Evolutionary conservation across 2,797 vertebrate genomes (phyloP).

Genomic region (Sylvilagus floridanus): DNA sequence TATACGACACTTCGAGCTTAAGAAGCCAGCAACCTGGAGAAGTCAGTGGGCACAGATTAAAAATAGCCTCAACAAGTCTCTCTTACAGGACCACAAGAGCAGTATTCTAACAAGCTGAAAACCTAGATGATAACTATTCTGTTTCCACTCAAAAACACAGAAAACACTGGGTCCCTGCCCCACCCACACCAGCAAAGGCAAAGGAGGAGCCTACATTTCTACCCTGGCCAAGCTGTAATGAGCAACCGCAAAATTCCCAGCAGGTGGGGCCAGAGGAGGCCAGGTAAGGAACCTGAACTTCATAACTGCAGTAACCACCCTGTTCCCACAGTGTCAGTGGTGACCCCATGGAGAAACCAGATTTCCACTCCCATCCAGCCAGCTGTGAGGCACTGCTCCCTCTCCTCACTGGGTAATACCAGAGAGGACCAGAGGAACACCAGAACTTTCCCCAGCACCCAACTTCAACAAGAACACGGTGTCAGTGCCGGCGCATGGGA

Average conservation of each 20-base stretch:
- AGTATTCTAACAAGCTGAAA: neutral
- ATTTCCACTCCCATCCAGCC: neutral
- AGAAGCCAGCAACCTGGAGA: conserved; percentile 10
- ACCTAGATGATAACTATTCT: neutral
- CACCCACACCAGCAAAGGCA: neutral
- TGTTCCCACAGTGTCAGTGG: neutral
- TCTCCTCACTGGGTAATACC: neutral
- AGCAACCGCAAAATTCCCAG: neutral
- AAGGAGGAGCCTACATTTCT: neutral
- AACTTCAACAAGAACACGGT: neutral
- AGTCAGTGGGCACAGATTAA: neutral
- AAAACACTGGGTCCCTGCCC: neutral
- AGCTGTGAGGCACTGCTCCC: neutral
- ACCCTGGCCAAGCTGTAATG: neutral
- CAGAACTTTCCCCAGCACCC: neutral
- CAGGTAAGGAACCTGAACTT: neutral
- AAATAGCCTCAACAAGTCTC: neutral
- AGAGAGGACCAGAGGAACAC: neutral
- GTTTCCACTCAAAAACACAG: neutral
- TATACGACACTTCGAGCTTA: neutral
- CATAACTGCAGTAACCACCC: neutral
- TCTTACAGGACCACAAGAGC: neutral
- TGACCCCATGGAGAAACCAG: neutral
- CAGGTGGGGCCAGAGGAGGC: neutral
- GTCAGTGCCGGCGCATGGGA: neutral